Evolutionary conservation across 2,113 vertebrate genomes (phyloP).

Genomic region (Madoqua kirkii): DNA sequence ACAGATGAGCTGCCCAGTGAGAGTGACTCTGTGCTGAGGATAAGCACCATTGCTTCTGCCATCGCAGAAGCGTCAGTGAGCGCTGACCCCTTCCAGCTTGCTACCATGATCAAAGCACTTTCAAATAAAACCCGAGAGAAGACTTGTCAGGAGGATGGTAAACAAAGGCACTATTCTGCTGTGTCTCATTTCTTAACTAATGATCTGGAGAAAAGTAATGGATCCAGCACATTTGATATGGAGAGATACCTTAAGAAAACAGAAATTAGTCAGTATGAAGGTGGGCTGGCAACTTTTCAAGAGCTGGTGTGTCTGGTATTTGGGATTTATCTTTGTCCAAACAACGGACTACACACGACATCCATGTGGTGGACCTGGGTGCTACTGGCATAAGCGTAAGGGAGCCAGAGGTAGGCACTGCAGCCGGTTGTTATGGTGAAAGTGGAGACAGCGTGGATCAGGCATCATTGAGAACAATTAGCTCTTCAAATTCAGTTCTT

Average conservation of each 20-base stretch:
- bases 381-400: constrained; percentile 16
- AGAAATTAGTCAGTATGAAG: constrained; percentile 76
- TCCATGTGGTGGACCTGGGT: background rate
- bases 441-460: background rate
- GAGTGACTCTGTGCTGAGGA: constrained; percentile 85
- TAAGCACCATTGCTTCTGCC: constrained; percentile 94
- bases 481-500: background rate
- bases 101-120: constrained; percentile 91
- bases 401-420: background rate
- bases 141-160: constrained; percentile 19
- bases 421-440: background rate
- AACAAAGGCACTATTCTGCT: background rate
- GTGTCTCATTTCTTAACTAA: constrained; percentile 52
- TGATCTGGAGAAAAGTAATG: constrained; percentile 74
- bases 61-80: constrained; percentile 92
- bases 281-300: constrained; percentile 63
- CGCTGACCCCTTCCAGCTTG: constrained; percentile 91
- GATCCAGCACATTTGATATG: constrained; percentile 82
- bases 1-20: background rate
- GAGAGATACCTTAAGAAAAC: constrained; percentile 91
- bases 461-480: background rate
- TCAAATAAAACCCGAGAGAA: constrained; percentile 83
- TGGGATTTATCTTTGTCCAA: constrained; percentile 54
- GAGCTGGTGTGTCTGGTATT: constrained; percentile 31
- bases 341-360: constrained; percentile 24